Conservation (phyloP, 2,888 invertebrate species). For the Brachynemurus nebulosus region DNA sequence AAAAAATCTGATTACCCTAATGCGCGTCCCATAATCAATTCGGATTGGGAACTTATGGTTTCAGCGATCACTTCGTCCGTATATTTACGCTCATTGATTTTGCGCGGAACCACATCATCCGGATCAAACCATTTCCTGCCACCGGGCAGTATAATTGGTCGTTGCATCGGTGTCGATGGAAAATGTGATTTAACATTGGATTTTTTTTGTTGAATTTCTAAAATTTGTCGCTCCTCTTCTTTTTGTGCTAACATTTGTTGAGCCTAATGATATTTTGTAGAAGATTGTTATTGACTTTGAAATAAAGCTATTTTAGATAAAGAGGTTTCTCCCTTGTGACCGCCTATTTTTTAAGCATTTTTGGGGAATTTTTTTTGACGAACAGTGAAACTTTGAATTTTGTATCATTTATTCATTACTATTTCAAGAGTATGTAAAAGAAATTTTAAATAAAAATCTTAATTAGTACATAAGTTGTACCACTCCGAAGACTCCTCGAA, state of each 20-base stretch:
- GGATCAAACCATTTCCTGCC: conserved; percentile 69
- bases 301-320: too few species aligned
- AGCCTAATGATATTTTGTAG: not conserved
- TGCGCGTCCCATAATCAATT: conserved; percentile 70
- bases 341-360: too few species aligned
- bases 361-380: too few species aligned
- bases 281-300: too few species aligned
- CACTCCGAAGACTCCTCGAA: too few species aligned
- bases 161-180: conserved; percentile 46
- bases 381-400: too few species aligned
- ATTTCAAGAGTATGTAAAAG: too few species aligned
- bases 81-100: conserved; percentile 36
- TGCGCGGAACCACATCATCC: conserved; percentile 47
- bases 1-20: conserved; percentile 52
- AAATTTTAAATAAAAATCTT: too few species aligned
- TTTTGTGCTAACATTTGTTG: too few species aligned
- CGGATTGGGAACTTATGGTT: conserved; percentile 70
- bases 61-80: conserved; percentile 81
- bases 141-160: conserved; percentile 62
- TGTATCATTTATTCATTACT: too few species aligned
- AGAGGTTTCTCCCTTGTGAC: too few species aligned
- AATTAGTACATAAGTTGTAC: too few species aligned
- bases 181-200: conserved; percentile 28
- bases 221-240: conserved; percentile 2
- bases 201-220: conserved; percentile 10